Evolutionary conservation across 1,140 invertebrate genomes (phyloP).

Genomic region (Yoshiicerus persimilis): DNA sequence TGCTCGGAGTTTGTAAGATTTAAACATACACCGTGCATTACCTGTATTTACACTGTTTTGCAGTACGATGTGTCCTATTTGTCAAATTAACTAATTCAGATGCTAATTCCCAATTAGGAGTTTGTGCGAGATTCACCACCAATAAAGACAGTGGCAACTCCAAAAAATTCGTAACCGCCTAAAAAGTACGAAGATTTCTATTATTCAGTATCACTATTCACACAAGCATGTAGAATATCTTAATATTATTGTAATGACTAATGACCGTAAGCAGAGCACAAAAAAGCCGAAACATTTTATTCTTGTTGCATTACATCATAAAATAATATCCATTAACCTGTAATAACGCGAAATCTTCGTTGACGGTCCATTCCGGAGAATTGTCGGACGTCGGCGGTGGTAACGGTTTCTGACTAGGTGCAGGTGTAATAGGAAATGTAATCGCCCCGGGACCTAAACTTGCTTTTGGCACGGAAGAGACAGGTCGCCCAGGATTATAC

Average conservation of each 20-base stretch:
- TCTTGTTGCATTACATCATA: no score
- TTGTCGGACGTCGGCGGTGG: constrained; percentile 63
- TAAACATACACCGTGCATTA: constrained; percentile 51
- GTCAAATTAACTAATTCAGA: constrained; percentile 86
- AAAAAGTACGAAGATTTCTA: constrained; percentile 49
- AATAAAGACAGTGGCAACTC: constrained; percentile 77
- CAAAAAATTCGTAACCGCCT: constrained; percentile 80
- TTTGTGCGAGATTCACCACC: constrained; percentile 77
- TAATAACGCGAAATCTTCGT: constrained; percentile 84
- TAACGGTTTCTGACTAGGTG: constrained; percentile 52
- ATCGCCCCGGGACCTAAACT: constrained; percentile 53
- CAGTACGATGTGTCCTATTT: constrained; percentile 77
- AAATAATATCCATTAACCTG: no score
- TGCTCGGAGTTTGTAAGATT: background rate
- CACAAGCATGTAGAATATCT: no score
- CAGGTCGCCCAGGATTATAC: constrained; percentile 63
- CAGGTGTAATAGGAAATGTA: constrained; percentile 63
- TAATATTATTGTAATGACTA: no score
- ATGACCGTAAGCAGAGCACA: no score
- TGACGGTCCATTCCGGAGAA: constrained; percentile 80
- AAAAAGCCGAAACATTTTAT: no score
- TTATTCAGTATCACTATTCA: no score
- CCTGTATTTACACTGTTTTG: constrained; percentile 81
- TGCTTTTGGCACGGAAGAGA: constrained; percentile 25
- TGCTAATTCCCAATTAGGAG: constrained; percentile 92